phyloP scores from a whole-genome alignment of 2,888 invertebrate genomes.

The Eupithecia vulgata region DNA sequence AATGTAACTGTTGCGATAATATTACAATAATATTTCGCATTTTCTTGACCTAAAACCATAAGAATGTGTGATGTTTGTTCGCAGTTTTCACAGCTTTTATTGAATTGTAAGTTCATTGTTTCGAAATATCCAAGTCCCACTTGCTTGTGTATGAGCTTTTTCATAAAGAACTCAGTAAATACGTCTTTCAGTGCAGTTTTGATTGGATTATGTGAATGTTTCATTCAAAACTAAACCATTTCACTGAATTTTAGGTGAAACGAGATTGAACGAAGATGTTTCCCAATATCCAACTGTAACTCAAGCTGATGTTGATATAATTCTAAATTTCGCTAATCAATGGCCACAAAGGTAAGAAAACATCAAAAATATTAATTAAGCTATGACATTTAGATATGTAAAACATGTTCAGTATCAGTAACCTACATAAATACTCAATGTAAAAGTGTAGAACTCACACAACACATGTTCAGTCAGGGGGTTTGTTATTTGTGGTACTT shows the following conservation, averaged over 20 bases:
- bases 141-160: conserved; percentile 53
- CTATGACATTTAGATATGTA: neutral
- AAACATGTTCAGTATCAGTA: neutral
- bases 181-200: conserved; percentile 22
- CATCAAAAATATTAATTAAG: neutral
- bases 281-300: conserved; percentile 89
- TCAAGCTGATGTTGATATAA: conserved; percentile 92
- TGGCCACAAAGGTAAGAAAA: conserved; percentile 92
- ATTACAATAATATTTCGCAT: conserved; percentile 76
- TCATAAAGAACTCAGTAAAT: conserved; percentile 41
- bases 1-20: conserved; percentile 71
- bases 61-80: conserved; percentile 96
- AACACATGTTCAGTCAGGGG: neutral
- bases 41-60: conserved; percentile 80
- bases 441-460: neutral
- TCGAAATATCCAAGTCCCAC: conserved; percentile 67
- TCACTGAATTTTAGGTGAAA: conserved; percentile 88
- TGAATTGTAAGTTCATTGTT: conserved; percentile 85
- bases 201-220: conserved; percentile 20
- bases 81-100: conserved; percentile 95
- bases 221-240: conserved; percentile 25
- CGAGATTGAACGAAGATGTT: conserved; percentile 90
- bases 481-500: neutral
- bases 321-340: conserved; percentile 92
- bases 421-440: neutral